A percentile compares a stretch with the other conserved stretches of the same genome.
Evolutionary conservation across 2,888 invertebrate genomes (phyloP).

Genomic region (Lepidochrysops patricia): DNA sequence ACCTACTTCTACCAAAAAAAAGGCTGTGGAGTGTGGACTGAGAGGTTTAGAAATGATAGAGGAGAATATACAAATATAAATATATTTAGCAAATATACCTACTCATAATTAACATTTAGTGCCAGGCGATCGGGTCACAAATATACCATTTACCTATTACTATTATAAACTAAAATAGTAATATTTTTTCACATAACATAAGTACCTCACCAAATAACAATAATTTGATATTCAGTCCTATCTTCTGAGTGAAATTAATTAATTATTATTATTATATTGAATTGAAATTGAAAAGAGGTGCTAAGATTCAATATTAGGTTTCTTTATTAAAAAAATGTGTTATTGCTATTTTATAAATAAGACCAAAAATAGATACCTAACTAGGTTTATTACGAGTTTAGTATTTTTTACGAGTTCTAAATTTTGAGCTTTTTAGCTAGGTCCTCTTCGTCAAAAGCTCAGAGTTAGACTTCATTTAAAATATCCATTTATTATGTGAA

Average conservation of each 20-base stretch:
- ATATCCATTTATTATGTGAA: slow-evolving; percentile 3
- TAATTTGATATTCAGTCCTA: neutral
- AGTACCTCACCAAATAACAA: too few relatives aligned
- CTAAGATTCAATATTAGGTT: too few relatives aligned
- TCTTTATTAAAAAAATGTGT: too few relatives aligned
- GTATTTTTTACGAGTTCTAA: too few relatives aligned
- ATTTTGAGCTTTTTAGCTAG: too few relatives aligned
- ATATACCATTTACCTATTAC: neutral
- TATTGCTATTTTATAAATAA: neutral
- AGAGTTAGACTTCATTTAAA: too few relatives aligned
- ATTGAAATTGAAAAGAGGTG: too few relatives aligned
- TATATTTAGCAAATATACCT: slow-evolving; percentile 61
- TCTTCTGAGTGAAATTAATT: too few relatives aligned
- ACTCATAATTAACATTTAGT: slow-evolving; percentile 43
- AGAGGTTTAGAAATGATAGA: slow-evolving; percentile 29
- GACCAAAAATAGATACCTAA: neutral
- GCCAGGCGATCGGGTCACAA: slow-evolving; percentile 35
- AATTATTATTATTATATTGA: too few relatives aligned
- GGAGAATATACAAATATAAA: slow-evolving; percentile 55
- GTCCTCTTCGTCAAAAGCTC: too few relatives aligned
- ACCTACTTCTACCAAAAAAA: too few relatives aligned
- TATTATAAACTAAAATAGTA: slow-evolving; percentile 4
- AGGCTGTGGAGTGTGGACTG: neutral
- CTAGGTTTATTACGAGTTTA: too few relatives aligned
- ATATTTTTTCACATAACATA: slow-evolving; percentile 22